Conservation (phyloP, 2,888 invertebrate species). For the Agrotis segetum region DNA sequence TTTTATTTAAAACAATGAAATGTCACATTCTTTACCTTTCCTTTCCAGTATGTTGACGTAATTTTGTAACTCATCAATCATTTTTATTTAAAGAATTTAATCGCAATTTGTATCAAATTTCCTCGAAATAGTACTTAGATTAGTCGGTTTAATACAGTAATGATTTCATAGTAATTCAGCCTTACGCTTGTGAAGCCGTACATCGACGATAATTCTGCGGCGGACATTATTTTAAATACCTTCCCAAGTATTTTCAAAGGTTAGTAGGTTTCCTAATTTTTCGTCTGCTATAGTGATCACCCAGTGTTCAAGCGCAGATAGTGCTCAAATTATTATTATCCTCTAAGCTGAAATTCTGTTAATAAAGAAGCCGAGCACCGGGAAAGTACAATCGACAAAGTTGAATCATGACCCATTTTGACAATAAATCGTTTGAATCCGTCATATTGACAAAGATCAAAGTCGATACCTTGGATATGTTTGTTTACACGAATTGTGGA, state of each 20-base stretch:
- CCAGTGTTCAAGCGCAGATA: too few relatives aligned
- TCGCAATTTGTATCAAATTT: slow-evolving; percentile 18
- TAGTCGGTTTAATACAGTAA: slow-evolving; percentile 30
- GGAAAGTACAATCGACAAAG: too few relatives aligned
- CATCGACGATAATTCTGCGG: background rate
- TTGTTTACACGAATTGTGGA: too few relatives aligned
- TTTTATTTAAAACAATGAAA: background rate
- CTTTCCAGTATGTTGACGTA: slow-evolving; percentile 8
- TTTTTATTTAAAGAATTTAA: background rate
- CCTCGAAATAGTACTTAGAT: slow-evolving; percentile 22
- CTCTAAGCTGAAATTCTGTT: too few relatives aligned
- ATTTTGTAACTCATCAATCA: slow-evolving; percentile 16
- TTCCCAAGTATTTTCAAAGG: background rate
- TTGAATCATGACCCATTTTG: too few relatives aligned
- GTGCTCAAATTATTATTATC: background rate
- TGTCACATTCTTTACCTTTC: background rate
- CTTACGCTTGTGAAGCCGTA: background rate
- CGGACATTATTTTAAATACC: background rate
- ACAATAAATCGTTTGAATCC: too few relatives aligned
- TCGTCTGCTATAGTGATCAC: background rate
- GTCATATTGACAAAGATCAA: too few relatives aligned
- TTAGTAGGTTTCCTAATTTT: background rate
- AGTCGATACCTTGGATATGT: too few relatives aligned
- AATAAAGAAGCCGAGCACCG: background rate
- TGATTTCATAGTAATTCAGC: slow-evolving; percentile 21